Conservation (phyloP, 2,797 vertebrate species). For the Sebastes nivosus region DNA sequence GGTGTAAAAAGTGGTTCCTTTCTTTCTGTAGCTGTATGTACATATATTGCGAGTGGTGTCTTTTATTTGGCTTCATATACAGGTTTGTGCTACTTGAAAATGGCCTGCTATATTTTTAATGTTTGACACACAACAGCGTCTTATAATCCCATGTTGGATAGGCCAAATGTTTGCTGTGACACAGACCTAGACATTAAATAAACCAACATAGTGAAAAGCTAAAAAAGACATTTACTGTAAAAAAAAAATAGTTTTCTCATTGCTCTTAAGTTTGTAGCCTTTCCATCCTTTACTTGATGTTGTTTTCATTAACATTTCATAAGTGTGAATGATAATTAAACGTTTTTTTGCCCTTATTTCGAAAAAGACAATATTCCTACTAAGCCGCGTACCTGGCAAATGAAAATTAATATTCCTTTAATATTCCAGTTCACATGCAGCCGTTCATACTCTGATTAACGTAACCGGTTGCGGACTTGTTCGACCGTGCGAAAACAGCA, state of each 20-base stretch:
- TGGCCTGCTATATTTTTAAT: neutral
- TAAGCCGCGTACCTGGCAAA: too few relatives aligned
- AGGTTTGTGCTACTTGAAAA: neutral
- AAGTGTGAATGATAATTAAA: conserved; percentile 12
- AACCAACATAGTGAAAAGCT: neutral
- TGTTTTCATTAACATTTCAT: conserved; percentile 21
- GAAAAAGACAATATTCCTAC: neutral
- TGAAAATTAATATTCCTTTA: neutral
- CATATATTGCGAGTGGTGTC: neutral
- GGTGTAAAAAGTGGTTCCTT: neutral
- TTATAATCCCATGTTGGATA: neutral
- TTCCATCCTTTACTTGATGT: neutral
- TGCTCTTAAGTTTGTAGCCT: neutral
- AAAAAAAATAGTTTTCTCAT: too few relatives aligned
- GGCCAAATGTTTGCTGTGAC: neutral
- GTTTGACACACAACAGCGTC: neutral
- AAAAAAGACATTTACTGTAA: neutral
- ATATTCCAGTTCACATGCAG: neutral
- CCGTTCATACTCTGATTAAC: neutral
- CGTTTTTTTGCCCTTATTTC: neutral
- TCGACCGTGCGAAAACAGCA: neutral
- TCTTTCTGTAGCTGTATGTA: neutral
- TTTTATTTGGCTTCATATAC: neutral
- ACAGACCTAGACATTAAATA: neutral
- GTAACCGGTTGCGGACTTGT: neutral